A percentile compares a stretch with the other conserved stretches of the same genome.
These are phyloP conservation scores for Hemaris fuciformis DNA, from an alignment of 2,888 invertebrate genomes.

Conservation along the genomic window DNA sequence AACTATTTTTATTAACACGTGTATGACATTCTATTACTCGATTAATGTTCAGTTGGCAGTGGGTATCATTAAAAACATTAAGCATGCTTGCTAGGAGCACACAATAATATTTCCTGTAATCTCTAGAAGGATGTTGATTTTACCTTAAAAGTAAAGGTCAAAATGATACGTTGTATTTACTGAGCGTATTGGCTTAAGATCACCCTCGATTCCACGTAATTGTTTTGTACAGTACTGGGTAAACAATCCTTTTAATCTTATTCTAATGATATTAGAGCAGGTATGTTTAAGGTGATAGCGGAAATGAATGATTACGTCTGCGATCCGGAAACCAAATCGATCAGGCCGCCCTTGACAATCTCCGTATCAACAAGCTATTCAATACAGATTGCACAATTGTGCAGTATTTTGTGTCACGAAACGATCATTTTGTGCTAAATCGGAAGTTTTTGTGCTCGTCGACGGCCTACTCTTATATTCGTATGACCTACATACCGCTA, in stretches of 20 bases:
- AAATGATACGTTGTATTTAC: background rate
- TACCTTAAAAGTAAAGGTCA: conserved; percentile 7
- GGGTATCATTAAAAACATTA: background rate
- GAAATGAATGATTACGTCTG: conserved; percentile 39
- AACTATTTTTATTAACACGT: background rate
- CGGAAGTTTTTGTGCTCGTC: conserved; percentile 20
- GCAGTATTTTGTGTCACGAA: background rate
- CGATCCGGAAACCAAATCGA: conserved; percentile 32
- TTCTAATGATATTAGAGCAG: conserved; percentile 21
- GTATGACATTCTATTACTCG: background rate
- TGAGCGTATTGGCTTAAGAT: background rate
- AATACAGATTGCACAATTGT: background rate
- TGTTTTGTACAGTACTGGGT: background rate
- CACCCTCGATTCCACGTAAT: background rate
- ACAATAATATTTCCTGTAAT: conserved; percentile 4
- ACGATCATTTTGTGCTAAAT: background rate
- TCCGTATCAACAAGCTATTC: background rate
- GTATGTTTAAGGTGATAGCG: conserved; percentile 58
- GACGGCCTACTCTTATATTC: conserved; percentile 46
- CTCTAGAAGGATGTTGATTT: conserved; percentile 11
- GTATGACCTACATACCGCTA: conserved; percentile 44
- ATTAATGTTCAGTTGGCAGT: background rate
- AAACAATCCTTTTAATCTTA: background rate
- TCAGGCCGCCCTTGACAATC: background rate
- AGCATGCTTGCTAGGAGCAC: background rate